Evolutionary conservation across 1,140 invertebrate species (phyloP).

Genomic region (Drosophila kurseongensis): DNA sequence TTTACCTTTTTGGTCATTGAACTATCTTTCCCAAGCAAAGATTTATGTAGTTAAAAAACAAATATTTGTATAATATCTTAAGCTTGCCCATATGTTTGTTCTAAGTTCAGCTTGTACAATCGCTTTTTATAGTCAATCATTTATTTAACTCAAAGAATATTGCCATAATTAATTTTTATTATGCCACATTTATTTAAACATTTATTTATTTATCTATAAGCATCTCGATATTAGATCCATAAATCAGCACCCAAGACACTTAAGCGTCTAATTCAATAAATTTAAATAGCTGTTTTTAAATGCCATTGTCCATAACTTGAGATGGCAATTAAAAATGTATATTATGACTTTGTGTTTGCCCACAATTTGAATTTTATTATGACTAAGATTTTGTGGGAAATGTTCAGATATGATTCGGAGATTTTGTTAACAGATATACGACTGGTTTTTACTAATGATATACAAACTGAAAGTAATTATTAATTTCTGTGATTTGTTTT

Average conservation of each 20-base stretch:
- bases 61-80: too few species aligned
- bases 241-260: slow-evolving; percentile 25
- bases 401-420: not conserved
- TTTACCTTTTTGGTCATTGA: not conserved
- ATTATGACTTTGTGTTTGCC: slow-evolving; percentile 26
- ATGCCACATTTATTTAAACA: slow-evolving; percentile 4
- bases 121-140: not conserved
- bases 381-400: slow-evolving; percentile 15
- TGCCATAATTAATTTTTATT: slow-evolving; percentile 1
- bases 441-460: slow-evolving; percentile 21
- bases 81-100: too few species aligned
- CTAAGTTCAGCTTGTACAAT: not conserved
- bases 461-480: slow-evolving; percentile 1
- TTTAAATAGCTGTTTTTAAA: slow-evolving; percentile 26
- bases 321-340: slow-evolving; percentile 28
- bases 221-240: slow-evolving; percentile 21
- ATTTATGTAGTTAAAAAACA: too few species aligned
- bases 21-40: not conserved
- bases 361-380: slow-evolving; percentile 41
- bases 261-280: slow-evolving; percentile 23
- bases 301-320: slow-evolving; percentile 26
- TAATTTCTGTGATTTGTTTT: not conserved
- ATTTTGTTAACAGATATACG: not conserved
- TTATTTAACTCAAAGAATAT: not conserved
- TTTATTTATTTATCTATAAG: slow-evolving; percentile 3